Base-by-base conservation (phyloP, 1,140 invertebrate genomes). In the Ruditapes philippinarum region DNA sequence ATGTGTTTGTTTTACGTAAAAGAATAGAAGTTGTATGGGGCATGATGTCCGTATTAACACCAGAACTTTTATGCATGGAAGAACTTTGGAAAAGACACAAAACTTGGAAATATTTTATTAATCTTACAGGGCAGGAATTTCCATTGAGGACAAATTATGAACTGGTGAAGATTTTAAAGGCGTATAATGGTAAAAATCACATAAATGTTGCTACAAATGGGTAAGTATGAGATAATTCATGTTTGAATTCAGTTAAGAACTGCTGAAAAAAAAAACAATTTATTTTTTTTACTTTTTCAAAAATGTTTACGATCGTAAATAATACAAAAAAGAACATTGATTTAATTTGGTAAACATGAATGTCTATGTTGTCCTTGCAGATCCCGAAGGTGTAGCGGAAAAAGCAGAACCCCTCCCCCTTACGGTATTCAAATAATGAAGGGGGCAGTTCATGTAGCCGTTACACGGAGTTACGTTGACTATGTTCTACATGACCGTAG, bases 31-130 rank as follows among this genome's bases (percentile, higher is more conserved):
- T 93, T 2, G 12, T 31, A 38, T 93, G 92, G 92, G 92, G 91
- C 11, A 42, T 25, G n/a, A 91, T 90, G 51, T 89, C 70, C 9
- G 92, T 93, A 22, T 81, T 93, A 62, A 85, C 91, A 78, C 73
- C 92, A n/a, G 92, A 94, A 36, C 89, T 94, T 38, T 90, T 94
- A 14, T 94, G 94, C 60, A 65, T 94, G 31, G 93, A 93, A 0
- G 93, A 92, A 1, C 93, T 57, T 93, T 92, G n/a, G n/a, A n/a
- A n/a, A n/a, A n/a, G n/a, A n/a, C n/a, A n/a, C n/a, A n/a, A n/a
- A n/a, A n/a, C n/a, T n/a, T n/a, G n/a, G n/a, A n/a, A n/a, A n/a
- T n/a, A n/a, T n/a, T n/a, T n/a, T n/a, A n/a, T n/a, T n/a, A n/a
- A n/a, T n/a, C n/a, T n/a, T n/a, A n/a, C n/a, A n/a, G n/a, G n/a